These are phyloP conservation scores for Frankliniella intonsa DNA, from an alignment of 2,888 invertebrate genomes.

Conservation along the genomic window DNA sequence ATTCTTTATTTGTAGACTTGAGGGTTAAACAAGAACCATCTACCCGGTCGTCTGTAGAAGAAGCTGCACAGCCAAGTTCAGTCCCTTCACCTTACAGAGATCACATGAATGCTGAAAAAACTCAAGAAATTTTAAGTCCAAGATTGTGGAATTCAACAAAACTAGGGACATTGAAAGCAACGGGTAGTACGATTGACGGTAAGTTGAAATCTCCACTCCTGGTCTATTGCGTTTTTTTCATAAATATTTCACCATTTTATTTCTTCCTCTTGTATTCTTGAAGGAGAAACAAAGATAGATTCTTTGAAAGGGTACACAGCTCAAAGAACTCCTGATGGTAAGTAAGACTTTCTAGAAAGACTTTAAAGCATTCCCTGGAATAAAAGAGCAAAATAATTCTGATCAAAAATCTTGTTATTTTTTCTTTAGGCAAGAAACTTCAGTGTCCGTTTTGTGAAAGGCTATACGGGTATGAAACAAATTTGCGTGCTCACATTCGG, in stretches of 20 bases:
- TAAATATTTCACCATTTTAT: background rate
- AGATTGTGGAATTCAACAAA: background rate
- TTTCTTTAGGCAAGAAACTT: conserved; percentile 74
- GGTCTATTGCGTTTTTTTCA: background rate
- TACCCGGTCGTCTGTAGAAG: conserved; percentile 43
- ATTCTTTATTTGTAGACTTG: conserved; percentile 56
- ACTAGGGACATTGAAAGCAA: background rate
- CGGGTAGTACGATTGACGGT: conserved; percentile 18
- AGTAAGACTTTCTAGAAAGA: background rate
- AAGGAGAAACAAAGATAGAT: conserved; percentile 11
- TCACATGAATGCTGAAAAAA: background rate
- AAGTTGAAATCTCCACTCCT: background rate
- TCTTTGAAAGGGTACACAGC: conserved; percentile 21
- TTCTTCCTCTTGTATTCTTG: background rate
- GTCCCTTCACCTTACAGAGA: background rate
- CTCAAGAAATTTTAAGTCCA: conserved; percentile 4
- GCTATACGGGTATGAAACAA: conserved; percentile 88
- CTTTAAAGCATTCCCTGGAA: too few species aligned
- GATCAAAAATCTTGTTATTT: conserved; percentile 14
- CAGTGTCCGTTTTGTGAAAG: conserved; percentile 91
- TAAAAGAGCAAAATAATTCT: background rate
- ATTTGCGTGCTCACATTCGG: conserved; percentile 83
- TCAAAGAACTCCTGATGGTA: conserved; percentile 16
- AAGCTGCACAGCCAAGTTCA: conserved; percentile 34
- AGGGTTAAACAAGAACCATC: conserved; percentile 66